phyloP scores from a whole-genome alignment of 2,888 invertebrate species.

The Strigamia crassipes region DNA sequence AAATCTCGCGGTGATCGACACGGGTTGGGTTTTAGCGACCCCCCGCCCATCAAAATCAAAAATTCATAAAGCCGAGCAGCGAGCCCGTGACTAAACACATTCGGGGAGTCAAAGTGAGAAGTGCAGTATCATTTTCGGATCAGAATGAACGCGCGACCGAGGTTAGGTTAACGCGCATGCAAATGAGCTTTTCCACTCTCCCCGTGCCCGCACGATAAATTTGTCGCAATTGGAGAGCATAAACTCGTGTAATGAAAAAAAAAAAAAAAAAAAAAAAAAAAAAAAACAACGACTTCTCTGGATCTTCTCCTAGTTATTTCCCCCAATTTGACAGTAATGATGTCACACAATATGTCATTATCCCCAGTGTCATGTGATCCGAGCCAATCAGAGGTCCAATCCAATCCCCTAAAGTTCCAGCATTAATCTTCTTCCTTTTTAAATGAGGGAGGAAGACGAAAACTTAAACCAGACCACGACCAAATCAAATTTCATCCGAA shows the following conservation, averaged over 20 bases:
- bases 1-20: not conserved
- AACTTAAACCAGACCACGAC: too few species aligned
- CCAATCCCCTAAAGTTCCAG: not conserved
- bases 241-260: not conserved
- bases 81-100: too few species aligned
- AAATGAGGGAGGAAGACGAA: too few species aligned
- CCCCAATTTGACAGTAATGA: constrained; percentile 37
- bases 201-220: not conserved
- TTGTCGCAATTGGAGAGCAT: constrained; percentile 1
- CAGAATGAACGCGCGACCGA: too few species aligned
- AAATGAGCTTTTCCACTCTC: not conserved
- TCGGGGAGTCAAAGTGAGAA: too few species aligned
- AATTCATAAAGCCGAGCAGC: not conserved
- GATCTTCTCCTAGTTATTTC: constrained; percentile 22
- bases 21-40: not conserved
- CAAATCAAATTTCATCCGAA: too few species aligned
- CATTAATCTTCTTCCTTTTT: constrained; percentile 7
- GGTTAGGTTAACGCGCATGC: not conserved
- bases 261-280: not conserved
- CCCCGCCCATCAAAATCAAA: not conserved
- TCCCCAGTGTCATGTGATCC: constrained; percentile 32
- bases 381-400: constrained; percentile 2
- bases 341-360: constrained; percentile 42
- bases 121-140: not conserved
- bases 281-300: not conserved